Evolutionary conservation across 2,888 invertebrate genomes (phyloP).

Genomic region (Sabatieria punctata): DNA sequence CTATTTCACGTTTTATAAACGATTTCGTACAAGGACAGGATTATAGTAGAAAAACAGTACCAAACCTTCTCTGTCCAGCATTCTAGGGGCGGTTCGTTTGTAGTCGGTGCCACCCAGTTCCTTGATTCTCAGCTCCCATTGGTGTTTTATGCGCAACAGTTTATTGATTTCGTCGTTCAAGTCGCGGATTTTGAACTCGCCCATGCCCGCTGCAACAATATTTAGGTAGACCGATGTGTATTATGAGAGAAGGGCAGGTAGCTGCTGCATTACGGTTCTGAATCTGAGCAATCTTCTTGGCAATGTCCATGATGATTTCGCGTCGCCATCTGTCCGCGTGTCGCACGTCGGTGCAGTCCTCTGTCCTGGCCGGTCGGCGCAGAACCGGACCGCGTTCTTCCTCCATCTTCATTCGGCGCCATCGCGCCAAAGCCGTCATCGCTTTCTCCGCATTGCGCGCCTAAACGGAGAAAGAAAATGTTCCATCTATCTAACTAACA

Average conservation of each 20-base stretch:
- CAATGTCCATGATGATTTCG: constrained; percentile 90
- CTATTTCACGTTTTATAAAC: neutral
- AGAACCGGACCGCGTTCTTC: constrained; percentile 40
- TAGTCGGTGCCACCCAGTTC: constrained; percentile 81
- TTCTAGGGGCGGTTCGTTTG: constrained; percentile 25
- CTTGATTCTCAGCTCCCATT: constrained; percentile 89
- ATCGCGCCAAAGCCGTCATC: constrained; percentile 94
- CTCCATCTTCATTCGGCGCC: constrained; percentile 87
- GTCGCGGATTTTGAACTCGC: constrained; percentile 91
- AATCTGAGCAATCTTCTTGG: constrained; percentile 95
- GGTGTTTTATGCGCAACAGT: constrained; percentile 57
- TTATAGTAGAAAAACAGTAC: neutral
- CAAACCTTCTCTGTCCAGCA: constrained; percentile 66
- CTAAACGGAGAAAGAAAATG: no score
- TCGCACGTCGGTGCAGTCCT: constrained; percentile 68
- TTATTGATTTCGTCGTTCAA: constrained; percentile 99
- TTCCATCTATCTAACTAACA: no score
- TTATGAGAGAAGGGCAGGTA: constrained; percentile 6
- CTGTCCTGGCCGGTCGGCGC: constrained; percentile 15
- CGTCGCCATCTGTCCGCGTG: constrained; percentile 90
- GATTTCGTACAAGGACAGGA: neutral
- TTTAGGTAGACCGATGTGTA: neutral
- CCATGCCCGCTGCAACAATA: constrained; percentile 53
- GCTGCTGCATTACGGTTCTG: constrained; percentile 77
- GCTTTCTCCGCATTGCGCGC: constrained; percentile 95